phyloP scores from a whole-genome alignment of 2,113 vertebrate species.

The Bungarus multicinctus region DNA sequence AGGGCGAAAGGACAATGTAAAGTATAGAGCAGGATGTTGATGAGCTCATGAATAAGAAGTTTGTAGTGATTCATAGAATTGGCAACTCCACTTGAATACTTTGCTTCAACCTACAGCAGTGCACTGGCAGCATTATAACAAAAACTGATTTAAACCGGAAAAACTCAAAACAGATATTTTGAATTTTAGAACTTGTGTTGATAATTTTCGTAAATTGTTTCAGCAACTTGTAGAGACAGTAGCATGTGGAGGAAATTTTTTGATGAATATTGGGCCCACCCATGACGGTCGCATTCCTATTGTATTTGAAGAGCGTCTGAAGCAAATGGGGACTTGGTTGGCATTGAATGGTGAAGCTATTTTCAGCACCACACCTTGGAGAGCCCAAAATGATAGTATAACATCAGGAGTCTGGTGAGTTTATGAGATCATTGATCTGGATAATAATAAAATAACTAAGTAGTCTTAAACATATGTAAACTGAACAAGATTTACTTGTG shows the following conservation, averaged over 20 bases:
- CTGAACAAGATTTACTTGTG: background rate
- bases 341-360: slow-evolving; percentile 86
- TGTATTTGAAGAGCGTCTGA: slow-evolving; percentile 88
- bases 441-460: background rate
- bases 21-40: background rate
- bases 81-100: background rate
- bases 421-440: background rate
- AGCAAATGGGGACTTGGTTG: slow-evolving; percentile 90
- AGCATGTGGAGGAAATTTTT: slow-evolving; percentile 91
- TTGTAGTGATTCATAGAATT: background rate
- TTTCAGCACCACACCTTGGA: slow-evolving; percentile 85
- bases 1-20: background rate
- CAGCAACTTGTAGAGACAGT: slow-evolving; percentile 87
- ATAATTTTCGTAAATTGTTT: slow-evolving; percentile 29
- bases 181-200: background rate
- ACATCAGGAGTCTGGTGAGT: slow-evolving; percentile 82
- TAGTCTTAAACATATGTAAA: background rate
- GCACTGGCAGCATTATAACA: background rate
- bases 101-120: background rate
- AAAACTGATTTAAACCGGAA: background rate
- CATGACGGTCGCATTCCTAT: slow-evolving; percentile 82
- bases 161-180: background rate
- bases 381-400: slow-evolving; percentile 82
- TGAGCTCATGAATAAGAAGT: background rate
- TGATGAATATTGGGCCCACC: slow-evolving; percentile 92